These are phyloP conservation scores for Oikopleura dioica DNA, from an alignment of 23 tunicate species.

Conservation along the genomic window DNA sequence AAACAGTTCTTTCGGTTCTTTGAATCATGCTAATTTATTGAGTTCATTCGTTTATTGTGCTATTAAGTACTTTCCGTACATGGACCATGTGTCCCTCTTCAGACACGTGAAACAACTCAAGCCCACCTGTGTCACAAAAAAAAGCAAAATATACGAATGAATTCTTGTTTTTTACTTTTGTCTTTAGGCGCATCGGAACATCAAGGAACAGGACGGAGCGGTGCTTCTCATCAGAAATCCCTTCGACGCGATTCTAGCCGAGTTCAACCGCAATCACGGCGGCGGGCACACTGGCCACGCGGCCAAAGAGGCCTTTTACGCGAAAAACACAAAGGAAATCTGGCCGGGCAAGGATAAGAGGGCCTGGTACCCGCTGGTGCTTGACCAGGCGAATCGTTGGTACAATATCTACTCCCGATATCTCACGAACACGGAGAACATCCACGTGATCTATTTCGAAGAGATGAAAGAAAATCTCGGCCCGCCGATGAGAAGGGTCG, in stretches of 20 bases:
- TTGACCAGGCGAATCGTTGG: neutral
- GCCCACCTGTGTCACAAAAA: too few species aligned
- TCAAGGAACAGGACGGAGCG: neutral
- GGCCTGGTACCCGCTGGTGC: neutral
- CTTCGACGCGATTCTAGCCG: slow-evolving; percentile 1
- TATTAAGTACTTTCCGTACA: too few species aligned
- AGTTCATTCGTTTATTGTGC: too few species aligned
- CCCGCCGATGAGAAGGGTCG: neutral
- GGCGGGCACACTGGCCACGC: slow-evolving; percentile 12
- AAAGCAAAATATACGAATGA: too few species aligned
- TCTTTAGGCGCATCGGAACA: neutral
- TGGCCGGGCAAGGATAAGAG: too few species aligned
- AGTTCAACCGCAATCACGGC: slow-evolving; percentile 4
- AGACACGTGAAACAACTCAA: too few species aligned
- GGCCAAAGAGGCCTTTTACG: neutral
- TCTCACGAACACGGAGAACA: neutral
- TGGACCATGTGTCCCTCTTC: too few species aligned
- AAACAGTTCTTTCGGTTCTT: too few species aligned
- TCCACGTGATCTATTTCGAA: slow-evolving; percentile 2
- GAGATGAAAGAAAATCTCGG: neutral
- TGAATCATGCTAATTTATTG: too few species aligned
- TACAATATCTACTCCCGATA: neutral
- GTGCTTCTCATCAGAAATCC: neutral
- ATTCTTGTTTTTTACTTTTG: too few species aligned
- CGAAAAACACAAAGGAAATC: too few species aligned